These are phyloP conservation scores for western clawed frog (Xenopus tropicalis) DNA, from an alignment of 2,113 vertebrate genomes.

Conservation along the genomic window DNA sequence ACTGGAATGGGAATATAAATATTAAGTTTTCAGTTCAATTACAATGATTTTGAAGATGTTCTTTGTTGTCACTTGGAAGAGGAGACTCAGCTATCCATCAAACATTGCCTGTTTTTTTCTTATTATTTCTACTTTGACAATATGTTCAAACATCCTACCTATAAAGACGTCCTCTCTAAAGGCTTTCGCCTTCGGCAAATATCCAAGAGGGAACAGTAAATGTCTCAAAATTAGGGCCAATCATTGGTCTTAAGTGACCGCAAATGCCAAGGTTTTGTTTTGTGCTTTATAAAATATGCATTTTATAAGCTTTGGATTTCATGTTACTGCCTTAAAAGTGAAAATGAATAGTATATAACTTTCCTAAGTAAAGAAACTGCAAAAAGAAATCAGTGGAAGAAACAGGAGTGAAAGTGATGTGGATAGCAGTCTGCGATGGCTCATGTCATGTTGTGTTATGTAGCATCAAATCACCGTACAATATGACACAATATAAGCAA, in stretches of 20 bases:
- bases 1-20: not conserved
- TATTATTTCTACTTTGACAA: constrained; percentile 30
- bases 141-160: constrained; percentile 34
- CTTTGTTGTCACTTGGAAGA: not conserved
- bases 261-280: constrained; percentile 19
- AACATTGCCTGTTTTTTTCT: constrained; percentile 7
- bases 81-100: constrained; percentile 19
- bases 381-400: constrained; percentile 22
- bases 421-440: constrained; percentile 51
- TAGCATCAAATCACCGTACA: constrained; percentile 55
- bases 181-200: constrained; percentile 27
- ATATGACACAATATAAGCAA: constrained; percentile 55
- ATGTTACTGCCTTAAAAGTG: constrained; percentile 23
- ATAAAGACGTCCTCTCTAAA: constrained; percentile 19
- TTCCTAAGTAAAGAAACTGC: constrained; percentile 12
- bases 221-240: constrained; percentile 27
- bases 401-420: constrained; percentile 51
- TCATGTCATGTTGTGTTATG: constrained; percentile 54
- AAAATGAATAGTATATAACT: constrained; percentile 15
- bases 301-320: constrained; percentile 24
- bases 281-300: constrained; percentile 32
- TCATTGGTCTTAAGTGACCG: constrained; percentile 33
- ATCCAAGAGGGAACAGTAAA: constrained; percentile 19
- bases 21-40: not conserved
- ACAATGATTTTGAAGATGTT: not conserved